Conservation (phyloP, 1,140 invertebrate genomes). For the Antheraea mylitta region DNA sequence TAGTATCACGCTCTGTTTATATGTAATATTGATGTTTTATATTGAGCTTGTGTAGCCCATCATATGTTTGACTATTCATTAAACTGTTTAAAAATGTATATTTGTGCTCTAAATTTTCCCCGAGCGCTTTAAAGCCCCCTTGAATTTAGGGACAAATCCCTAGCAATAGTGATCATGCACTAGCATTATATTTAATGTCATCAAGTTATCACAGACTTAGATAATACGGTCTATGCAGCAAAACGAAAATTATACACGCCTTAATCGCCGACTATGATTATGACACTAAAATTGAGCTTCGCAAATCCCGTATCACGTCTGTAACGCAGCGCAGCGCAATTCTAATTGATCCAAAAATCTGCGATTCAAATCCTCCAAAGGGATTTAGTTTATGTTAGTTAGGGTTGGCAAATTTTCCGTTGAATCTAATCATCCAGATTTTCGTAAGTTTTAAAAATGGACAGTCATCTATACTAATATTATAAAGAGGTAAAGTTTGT, state of each 20-base stretch:
- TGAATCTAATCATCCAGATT: background rate
- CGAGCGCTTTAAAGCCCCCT: too few relatives aligned
- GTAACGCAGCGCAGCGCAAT: conserved; percentile 1
- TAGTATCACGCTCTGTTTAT: too few relatives aligned
- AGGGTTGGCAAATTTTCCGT: background rate
- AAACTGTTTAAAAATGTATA: too few relatives aligned
- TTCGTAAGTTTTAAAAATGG: background rate
- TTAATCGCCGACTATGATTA: conserved; percentile 1
- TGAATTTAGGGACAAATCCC: too few relatives aligned
- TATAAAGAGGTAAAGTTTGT: too few relatives aligned
- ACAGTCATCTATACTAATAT: too few relatives aligned
- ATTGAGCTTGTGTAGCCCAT: too few relatives aligned
- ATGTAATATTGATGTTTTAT: too few relatives aligned
- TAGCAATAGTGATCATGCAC: too few relatives aligned
- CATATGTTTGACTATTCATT: too few relatives aligned
- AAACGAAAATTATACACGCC: background rate
- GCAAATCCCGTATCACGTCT: conserved; percentile 5
- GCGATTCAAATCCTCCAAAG: conserved; percentile 5
- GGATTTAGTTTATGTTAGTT: conserved; percentile 5
- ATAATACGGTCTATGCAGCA: background rate
- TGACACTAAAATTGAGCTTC: conserved; percentile 10
- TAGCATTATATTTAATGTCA: background rate
- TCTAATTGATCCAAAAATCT: conserved; percentile 14
- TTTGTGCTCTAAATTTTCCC: too few relatives aligned
- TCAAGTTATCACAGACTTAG: background rate